Evolutionary conservation across 2,888 invertebrate species (phyloP), one percentile per base, ranked within the genome.

Genomic region (Synanthedon formicaeformis): DNA sequence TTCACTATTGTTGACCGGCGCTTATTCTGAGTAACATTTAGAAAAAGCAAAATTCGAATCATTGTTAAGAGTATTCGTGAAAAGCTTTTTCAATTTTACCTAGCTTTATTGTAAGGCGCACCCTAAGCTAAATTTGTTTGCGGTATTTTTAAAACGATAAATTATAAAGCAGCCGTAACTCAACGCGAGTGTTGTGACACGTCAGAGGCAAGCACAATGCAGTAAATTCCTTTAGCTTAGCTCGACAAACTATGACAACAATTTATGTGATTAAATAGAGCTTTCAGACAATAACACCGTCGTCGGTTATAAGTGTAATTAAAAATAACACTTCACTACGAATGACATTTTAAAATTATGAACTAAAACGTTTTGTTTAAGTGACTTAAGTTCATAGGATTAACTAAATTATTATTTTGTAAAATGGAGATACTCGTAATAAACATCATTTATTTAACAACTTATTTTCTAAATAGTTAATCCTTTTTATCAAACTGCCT

Each of bases 61-160:
- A 34, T 10, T 34, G 34, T 10, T 34, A 10, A 34, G 34, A 34
- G 34, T 34, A 10, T 34, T 34, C 34, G 34, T 34, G 34, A 34
- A 45, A 45, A 45, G 48, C 41, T 51, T 14, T 51, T 48, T 51
- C 53, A 53, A 55, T 53, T 55, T 55, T 51, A 53, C 55, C 55
- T 55, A 50, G 52, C 53, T 40, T 41, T 41, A 45, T 45, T 14
- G 45, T 14, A 14, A 14, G 45, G 45, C n/a, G 45, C 6, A 13
- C 2, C 45, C 45, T 14, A 45, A n/a, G 13, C 45, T 13, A 34
- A 34, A 34, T 45, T 45, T 45, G 45, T 45, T 45, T 45, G 45
- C 14, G 45, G n/a, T 14, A 45, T 45, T 51, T 41, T 51, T 51
- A 23, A 51, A 50, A 16, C 53, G n/a, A 53, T 53, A 53, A 51